Evolutionary conservation across 2,113 vertebrate genomes (phyloP), one percentile per base, ranked within the genome.

Genomic region (Pomatorhinus ruficollis): DNA sequence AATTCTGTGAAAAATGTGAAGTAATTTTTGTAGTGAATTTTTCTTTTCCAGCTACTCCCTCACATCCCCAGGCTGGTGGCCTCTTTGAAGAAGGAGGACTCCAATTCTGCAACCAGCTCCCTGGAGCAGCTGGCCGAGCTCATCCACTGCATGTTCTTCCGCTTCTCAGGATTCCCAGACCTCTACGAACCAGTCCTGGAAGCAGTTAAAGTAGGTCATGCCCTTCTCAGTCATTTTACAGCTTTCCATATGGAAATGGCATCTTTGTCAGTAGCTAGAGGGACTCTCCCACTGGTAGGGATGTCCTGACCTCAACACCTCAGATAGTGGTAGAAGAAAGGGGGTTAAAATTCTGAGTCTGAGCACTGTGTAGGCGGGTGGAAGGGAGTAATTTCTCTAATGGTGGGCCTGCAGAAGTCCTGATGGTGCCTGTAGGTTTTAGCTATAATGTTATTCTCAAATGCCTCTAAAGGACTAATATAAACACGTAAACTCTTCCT

Each of bases 141-240:
- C 87, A 96, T 98, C 63, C 98, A 99, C 70, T 99, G 98, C 93
- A 98, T 99, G 98, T 98, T 99, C 89, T 98, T 98, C 96, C 98
- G 98, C 30, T 98, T 98, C 90, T 98, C 98, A 0, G 98, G 98
- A 66, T 98, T 98, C 82, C 98, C 98, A 25, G 98, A 98, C 47
- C 98, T 98, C 45, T 99, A 98, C 0, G 98, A 98, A 71, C 98
- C 98, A 11, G 95, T 99, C 77, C 97, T 99, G 83, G 98, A 98
- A 72, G 98, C 97, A 6, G 54, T 98, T 77, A 98, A 98, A 97
- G 98, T 98, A 96, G 96, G 96, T n/a, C 4, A 47, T 0, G 2
- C 14, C n/a, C 21, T 54, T 64, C 35, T 69, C 1, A 4, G 22
- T 3, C 14, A 15, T 54, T 65, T 82, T 79, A 77, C 66, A 47